Base-by-base conservation (phyloP, 2,888 invertebrate genomes). In the Beris chalybata region DNA sequence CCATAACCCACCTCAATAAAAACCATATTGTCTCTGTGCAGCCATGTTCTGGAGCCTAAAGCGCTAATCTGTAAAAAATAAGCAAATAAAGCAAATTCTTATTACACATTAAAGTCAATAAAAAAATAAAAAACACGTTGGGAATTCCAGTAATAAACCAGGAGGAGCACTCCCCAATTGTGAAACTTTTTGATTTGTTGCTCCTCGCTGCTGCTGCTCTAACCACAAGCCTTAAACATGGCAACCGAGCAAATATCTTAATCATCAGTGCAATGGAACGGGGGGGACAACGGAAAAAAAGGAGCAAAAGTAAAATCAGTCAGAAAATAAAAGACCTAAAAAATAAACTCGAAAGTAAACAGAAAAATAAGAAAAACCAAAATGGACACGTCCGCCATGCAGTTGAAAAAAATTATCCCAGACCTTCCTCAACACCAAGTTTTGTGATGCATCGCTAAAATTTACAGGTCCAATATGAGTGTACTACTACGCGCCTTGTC, bases 401-500 rank as follows among this genome's bases (percentile, higher is more conserved):
- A 38, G 38, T 38, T 43, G 38, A 29, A 61, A 56, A 67, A 53
- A 63, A 56, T 45, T 54, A 65, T 61, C 53, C 66, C 57, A 68
- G 68, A 68, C 68, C 68, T 68, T 68, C 61, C 68, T 45, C 68
- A 68, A 68, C 45, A 32, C 38, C 63, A 64, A 32, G 57, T 65
- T 68, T 57, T 22, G 61, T 50, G 38, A 47, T 61, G 63, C 63
- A 66, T 58, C 57, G 57, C 66, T 44, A 57, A 53, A 47, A 47
- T 61, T 58, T 66, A 63, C 68, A 63, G 65, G 64, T 66, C 58
- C 65, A 58, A 15, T 13, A 57, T 31, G 57, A 50, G 30, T 50
- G 52, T 30, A 22, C 22, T 22, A 43, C 15, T 38, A 58, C 55
- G 29, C 48, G 29, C 30, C 31, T 50, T 61, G 57, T 50, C 53